Percentiles rank a stretch among this genome's conserved stretches.
Conservation (phyloP, 2,888 invertebrate genomes). For the Lissocephala sabroskyi region DNA sequence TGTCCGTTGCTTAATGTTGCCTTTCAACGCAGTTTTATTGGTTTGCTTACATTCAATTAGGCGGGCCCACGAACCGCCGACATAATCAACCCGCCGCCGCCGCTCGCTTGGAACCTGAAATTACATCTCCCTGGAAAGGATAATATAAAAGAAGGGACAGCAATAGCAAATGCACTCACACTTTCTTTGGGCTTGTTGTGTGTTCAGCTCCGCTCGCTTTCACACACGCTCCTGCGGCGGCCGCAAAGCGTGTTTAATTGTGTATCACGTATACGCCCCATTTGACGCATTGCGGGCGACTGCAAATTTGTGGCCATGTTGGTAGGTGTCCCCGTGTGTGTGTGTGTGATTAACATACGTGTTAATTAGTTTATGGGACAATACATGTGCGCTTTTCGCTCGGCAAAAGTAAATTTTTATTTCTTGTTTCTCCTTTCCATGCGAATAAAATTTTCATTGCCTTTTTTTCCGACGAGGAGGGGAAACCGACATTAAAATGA, state of each 20-base stretch:
- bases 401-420: too few relatives aligned
- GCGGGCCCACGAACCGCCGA: conserved; percentile 42
- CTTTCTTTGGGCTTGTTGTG: too few relatives aligned
- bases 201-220: too few relatives aligned
- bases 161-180: not conserved
- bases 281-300: conserved; percentile 44
- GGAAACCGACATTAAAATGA: too few relatives aligned
- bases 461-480: too few relatives aligned
- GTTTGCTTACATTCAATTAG: conserved; percentile 59
- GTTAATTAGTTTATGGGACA: conserved; percentile 26
- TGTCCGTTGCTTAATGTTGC: conserved; percentile 34
- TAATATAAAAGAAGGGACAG: not conserved
- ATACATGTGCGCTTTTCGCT: too few relatives aligned
- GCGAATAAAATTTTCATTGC: too few relatives aligned
- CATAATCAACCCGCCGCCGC: too few relatives aligned
- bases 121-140: too few relatives aligned
- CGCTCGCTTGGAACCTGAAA: too few relatives aligned
- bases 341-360: conserved; percentile 12
- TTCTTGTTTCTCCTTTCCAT: too few relatives aligned
- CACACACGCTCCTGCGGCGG: too few relatives aligned
- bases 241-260: conserved; percentile 42
- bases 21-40: conserved; percentile 38
- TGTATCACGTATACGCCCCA: conserved; percentile 52
- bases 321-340: conserved; percentile 7
- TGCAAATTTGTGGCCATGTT: not conserved